Percentiles rank a stretch among this genome's conserved stretches.
These are phyloP conservation scores for Caiman crocodilus DNA, from an alignment of 2,797 vertebrate species.

Conservation along the genomic window DNA sequence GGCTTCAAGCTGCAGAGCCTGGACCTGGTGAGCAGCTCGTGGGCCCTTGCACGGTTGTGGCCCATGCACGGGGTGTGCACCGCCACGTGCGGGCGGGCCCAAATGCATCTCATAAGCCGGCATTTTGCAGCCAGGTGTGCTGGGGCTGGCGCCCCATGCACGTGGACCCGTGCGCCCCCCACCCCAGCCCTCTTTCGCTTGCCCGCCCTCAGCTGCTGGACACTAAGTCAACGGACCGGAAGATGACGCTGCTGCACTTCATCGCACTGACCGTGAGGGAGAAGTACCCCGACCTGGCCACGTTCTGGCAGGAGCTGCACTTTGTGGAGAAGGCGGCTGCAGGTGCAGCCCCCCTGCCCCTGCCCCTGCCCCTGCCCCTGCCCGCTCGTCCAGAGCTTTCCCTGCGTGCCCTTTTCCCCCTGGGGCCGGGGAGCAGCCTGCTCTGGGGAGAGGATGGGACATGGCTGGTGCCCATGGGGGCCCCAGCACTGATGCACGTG, in stretches of 20 bases:
- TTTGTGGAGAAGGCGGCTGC: constrained; percentile 97
- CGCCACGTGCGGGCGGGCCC: too few species aligned
- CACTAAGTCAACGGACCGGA: constrained; percentile 97
- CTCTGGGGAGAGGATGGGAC: too few species aligned
- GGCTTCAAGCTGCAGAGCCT: constrained; percentile 98
- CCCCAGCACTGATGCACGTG: neutral
- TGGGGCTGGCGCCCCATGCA: rapidly evolving
- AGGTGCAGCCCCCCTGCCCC: constrained; percentile 77
- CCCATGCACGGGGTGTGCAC: neutral
- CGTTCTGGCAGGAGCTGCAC: constrained; percentile 94
- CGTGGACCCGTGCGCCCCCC: neutral
- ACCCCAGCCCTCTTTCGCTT: rapidly evolving
- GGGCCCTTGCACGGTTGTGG: rapidly evolving
- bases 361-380: neutral
- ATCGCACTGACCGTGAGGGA: constrained; percentile 95
- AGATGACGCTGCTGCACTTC: constrained; percentile 96
- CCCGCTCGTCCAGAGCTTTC: neutral
- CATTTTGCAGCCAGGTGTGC: rapidly evolving
- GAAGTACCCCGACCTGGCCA: constrained; percentile 92
- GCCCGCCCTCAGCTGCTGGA: constrained; percentile 88
- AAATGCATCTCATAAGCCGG: too few species aligned
- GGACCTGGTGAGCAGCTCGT: constrained; percentile 88
- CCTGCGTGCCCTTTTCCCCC: too few species aligned
- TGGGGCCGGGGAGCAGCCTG: too few species aligned
- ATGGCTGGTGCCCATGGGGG: neutral